These are phyloP conservation scores for Athalia rosae DNA, from an alignment of 2,888 invertebrate species.

Conservation along the genomic window DNA sequence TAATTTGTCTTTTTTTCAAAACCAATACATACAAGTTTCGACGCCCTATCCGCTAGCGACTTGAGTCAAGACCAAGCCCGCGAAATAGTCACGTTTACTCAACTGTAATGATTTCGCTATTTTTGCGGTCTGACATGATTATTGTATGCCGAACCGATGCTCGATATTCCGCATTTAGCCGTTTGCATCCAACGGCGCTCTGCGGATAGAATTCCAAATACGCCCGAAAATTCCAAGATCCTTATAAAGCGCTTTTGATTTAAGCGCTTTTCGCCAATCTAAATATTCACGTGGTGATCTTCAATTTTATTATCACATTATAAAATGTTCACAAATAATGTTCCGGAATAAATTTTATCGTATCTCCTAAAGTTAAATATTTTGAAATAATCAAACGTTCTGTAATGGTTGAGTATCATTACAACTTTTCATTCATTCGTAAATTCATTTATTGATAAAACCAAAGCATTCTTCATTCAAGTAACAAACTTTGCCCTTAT, in stretches of 20 bases:
- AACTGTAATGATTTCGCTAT: conserved; percentile 51
- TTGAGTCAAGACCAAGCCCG: conserved; percentile 26
- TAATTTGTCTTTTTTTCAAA: background rate
- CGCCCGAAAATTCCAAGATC: conserved; percentile 22
- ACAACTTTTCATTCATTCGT: too few species aligned
- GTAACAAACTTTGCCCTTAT: too few species aligned
- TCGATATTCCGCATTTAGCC: conserved; percentile 36
- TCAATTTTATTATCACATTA: background rate
- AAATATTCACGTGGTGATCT: conserved; percentile 50
- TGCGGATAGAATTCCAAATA: conserved; percentile 29
- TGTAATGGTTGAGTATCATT: too few species aligned
- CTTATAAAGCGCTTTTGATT: conserved; percentile 53
- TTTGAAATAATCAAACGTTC: too few species aligned
- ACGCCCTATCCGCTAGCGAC: conserved; percentile 25
- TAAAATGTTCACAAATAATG: background rate
- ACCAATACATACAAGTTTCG: conserved; percentile 4
- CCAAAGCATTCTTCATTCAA: too few species aligned
- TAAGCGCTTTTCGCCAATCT: conserved; percentile 54
- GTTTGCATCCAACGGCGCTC: conserved; percentile 38
- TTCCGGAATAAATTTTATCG: background rate
- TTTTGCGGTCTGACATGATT: conserved; percentile 9
- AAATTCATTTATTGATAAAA: too few species aligned
- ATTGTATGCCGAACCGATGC: conserved; percentile 25
- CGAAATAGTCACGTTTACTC: conserved; percentile 31
- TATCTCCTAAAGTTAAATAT: too few species aligned